Evolutionary conservation across 2,888 invertebrate species (phyloP).

Genomic region (Nomada ferruginata): DNA sequence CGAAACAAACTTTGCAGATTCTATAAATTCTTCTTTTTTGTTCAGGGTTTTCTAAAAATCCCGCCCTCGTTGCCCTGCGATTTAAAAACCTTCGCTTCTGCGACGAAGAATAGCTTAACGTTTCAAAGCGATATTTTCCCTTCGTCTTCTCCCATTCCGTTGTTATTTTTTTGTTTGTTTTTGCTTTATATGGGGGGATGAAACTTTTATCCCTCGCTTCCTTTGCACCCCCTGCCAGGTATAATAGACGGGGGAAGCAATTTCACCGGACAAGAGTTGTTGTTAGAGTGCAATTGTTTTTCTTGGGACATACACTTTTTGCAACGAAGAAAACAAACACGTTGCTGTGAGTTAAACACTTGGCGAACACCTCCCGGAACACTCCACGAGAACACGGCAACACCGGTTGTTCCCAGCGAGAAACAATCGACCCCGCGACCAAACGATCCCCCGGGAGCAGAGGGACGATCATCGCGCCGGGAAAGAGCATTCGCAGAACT

Average conservation of each 20-base stretch:
- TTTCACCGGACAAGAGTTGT: background rate
- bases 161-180: background rate
- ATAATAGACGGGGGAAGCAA: background rate
- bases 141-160: background rate
- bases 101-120: slow-evolving; percentile 8
- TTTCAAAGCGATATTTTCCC: slow-evolving; percentile 32
- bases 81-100: slow-evolving; percentile 18
- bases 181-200: background rate
- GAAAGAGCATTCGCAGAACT: background rate
- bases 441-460: background rate
- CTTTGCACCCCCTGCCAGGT: background rate
- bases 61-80: slow-evolving; percentile 5
- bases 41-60: background rate
- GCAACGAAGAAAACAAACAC: no score
- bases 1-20: slow-evolving; percentile 24
- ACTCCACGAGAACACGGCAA: background rate
- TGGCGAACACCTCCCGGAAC: background rate
- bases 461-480: background rate
- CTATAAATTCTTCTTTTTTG: background rate
- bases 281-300: background rate
- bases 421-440: background rate
- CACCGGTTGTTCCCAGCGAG: background rate
- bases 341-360: background rate
- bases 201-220: background rate
- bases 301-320: background rate